Percentiles rank a stretch among this genome's conserved stretches.
phyloP scores from a whole-genome alignment of 2,888 invertebrate genomes.

The Plagodis pulveraria region DNA sequence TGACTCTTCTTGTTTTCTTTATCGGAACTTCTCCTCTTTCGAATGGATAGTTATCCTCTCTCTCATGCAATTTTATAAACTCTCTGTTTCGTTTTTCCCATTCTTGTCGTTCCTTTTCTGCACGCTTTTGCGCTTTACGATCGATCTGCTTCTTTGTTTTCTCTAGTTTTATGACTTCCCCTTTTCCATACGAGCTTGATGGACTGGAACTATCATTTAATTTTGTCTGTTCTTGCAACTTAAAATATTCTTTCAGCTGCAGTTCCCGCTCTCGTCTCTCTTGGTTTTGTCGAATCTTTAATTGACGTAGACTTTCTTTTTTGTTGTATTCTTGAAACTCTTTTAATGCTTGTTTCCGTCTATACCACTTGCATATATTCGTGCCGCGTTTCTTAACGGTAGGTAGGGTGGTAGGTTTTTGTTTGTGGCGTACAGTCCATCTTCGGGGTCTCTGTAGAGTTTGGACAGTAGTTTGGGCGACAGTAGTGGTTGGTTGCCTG shows the following conservation, averaged over 20 bases:
- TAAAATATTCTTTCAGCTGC: slow-evolving; percentile 1
- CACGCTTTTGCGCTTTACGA: slow-evolving; percentile 1
- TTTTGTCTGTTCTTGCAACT: slow-evolving; percentile 24
- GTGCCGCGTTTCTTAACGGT: slow-evolving; percentile 16
- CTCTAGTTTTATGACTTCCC: slow-evolving; percentile 24
- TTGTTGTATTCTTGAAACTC: slow-evolving; percentile 31
- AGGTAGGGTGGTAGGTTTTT: slow-evolving; percentile 7
- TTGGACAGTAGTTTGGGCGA: slow-evolving; percentile 22
- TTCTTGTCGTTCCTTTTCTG: slow-evolving; percentile 18
- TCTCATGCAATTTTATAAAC: slow-evolving; percentile 4
- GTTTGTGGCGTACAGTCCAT: slow-evolving; percentile 27
- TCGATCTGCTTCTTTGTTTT: slow-evolving; percentile 9
- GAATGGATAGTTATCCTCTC: slow-evolving; percentile 1
- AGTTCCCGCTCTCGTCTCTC: slow-evolving; percentile 3
- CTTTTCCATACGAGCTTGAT: slow-evolving; percentile 8
- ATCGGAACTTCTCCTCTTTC: not conserved
- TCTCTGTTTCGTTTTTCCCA: slow-evolving; percentile 3
- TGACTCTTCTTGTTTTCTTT: slow-evolving; percentile 17
- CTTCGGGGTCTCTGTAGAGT: slow-evolving; percentile 25
- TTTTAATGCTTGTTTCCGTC: slow-evolving; percentile 38
- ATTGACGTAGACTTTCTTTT: slow-evolving; percentile 13
- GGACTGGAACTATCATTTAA: slow-evolving; percentile 16
- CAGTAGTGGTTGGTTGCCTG: slow-evolving; percentile 24
- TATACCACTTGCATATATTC: slow-evolving; percentile 44
- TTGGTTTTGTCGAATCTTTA: slow-evolving; percentile 4